Evolutionary conservation across 2,113 vertebrate genomes (phyloP).

Genomic region (Boleophthalmus pectinirostris): DNA sequence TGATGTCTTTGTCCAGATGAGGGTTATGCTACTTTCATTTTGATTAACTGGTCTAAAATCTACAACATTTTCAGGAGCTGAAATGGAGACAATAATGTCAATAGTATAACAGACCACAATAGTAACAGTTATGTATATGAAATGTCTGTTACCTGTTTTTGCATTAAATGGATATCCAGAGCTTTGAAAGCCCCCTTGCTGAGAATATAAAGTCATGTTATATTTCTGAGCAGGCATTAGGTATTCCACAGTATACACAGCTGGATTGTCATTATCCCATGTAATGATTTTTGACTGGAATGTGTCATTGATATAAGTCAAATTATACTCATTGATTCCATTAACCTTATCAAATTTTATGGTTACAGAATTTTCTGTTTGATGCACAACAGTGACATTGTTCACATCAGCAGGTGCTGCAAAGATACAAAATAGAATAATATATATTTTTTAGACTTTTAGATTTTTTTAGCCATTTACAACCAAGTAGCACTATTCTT

Average conservation of each 20-base stretch:
- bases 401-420: background rate
- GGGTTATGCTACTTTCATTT: constrained; percentile 34
- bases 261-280: background rate
- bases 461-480: too few species aligned
- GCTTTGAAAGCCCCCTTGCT: background rate
- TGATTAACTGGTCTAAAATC: background rate
- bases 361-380: constrained; percentile 12
- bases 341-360: background rate
- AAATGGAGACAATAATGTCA: background rate
- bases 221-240: constrained; percentile 15
- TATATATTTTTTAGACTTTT: background rate
- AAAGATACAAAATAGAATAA: background rate
- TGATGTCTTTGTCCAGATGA: constrained; percentile 12
- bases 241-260: background rate
- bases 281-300: fast-evolving
- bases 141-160: constrained; percentile 11
- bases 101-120: background rate
- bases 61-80: constrained; percentile 10
- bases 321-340: background rate
- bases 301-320: background rate
- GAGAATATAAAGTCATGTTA: constrained; percentile 10
- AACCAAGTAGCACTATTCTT: background rate
- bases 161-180: background rate
- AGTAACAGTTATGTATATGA: background rate
- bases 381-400: background rate